Conservation (phyloP, 2,113 vertebrate genomes). For the Proteles cristata region DNA sequence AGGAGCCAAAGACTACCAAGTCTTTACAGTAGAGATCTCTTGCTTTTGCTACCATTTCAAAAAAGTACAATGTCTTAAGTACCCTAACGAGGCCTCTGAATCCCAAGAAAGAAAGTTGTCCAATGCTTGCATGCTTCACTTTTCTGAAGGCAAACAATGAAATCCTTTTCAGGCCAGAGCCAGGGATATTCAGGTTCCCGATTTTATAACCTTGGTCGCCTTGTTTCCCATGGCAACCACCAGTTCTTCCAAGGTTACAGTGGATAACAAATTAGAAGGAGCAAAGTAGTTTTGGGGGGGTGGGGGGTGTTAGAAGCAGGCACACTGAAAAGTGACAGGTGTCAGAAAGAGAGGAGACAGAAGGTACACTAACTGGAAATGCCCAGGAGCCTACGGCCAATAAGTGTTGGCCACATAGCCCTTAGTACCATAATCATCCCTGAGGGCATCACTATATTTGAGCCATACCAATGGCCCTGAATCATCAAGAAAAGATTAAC, state of each 20-base stretch:
- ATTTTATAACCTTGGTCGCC: constrained; percentile 34
- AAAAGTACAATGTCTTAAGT: background rate
- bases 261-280: constrained; percentile 58
- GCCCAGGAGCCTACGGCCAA: background rate
- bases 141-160: background rate
- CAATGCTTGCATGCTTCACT: background rate
- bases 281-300: background rate
- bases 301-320: constrained; percentile 36
- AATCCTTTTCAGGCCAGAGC: background rate
- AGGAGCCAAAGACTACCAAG: background rate
- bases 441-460: constrained; percentile 61
- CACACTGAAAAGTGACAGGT: constrained; percentile 62
- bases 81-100: background rate
- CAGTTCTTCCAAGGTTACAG: constrained; percentile 46
- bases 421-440: constrained; percentile 42
- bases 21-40: background rate
- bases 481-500: constrained; percentile 71
- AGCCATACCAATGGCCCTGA: constrained; percentile 50
- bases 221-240: constrained; percentile 73
- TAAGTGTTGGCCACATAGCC: background rate
- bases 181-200: background rate
- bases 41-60: background rate
- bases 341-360: constrained; percentile 55
- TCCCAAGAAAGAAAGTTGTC: background rate
- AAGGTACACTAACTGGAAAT: constrained; percentile 48